These are phyloP conservation scores for Pherbina coryleti DNA, from an alignment of 2,888 invertebrate genomes.

Conservation along the genomic window DNA sequence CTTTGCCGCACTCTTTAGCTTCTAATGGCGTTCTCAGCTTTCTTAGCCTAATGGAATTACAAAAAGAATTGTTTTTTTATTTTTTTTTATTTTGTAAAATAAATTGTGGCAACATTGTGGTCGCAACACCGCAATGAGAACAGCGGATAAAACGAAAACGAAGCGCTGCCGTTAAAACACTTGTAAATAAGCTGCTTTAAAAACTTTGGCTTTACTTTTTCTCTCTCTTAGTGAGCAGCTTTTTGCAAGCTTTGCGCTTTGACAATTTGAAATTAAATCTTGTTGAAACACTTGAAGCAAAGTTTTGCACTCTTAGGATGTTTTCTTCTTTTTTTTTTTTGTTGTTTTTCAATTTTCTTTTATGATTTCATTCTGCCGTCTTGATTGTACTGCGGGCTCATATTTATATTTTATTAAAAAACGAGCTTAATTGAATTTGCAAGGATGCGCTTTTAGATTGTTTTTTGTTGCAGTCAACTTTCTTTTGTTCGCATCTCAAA, in stretches of 20 bases:
- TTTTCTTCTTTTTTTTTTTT: neutral
- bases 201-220: too few relatives aligned
- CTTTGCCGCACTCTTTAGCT: too few relatives aligned
- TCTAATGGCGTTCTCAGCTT: too few relatives aligned
- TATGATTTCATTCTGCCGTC: neutral
- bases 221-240: neutral
- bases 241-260: neutral
- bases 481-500: neutral
- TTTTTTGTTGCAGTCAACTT: neutral
- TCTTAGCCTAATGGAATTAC: too few relatives aligned
- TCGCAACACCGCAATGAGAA: neutral
- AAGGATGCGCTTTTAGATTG: neutral
- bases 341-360: neutral
- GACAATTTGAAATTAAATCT: neutral
- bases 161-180: neutral
- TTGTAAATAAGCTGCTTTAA: neutral
- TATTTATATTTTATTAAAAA: slow-evolving; percentile 14
- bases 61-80: too few relatives aligned
- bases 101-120: too few relatives aligned
- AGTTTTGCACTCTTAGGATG: too few relatives aligned
- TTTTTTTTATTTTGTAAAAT: too few relatives aligned
- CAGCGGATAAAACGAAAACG: neutral
- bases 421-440: neutral
- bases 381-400: neutral
- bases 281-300: neutral